Evolutionary conservation across 2,888 invertebrate genomes (phyloP).

Genomic region (Mamestra brassicae): DNA sequence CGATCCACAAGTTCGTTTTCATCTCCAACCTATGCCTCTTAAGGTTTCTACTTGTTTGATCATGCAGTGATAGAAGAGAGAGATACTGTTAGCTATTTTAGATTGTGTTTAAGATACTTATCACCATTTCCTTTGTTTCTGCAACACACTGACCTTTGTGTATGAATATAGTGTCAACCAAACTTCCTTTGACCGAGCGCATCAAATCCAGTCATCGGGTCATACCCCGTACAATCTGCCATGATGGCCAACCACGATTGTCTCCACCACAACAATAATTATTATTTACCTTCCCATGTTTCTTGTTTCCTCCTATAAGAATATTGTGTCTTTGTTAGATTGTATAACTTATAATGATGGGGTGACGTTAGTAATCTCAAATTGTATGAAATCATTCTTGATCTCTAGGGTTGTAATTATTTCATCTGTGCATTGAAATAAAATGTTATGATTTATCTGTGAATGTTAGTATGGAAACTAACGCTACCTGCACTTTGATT

Average conservation of each 20-base stretch:
- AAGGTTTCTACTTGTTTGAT: neutral
- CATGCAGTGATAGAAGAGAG: neutral
- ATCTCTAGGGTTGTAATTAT: neutral
- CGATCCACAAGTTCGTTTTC: neutral
- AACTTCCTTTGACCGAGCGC: neutral
- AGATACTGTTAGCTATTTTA: neutral
- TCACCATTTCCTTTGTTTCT: neutral
- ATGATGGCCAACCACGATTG: conserved; percentile 13
- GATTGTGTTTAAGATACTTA: conserved; percentile 8
- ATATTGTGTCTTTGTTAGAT: neutral
- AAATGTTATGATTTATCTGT: too few relatives aligned
- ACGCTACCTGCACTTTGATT: too few relatives aligned
- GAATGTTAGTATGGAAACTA: too few relatives aligned
- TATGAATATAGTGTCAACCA: conserved; percentile 1
- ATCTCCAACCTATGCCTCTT: neutral
- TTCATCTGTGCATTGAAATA: too few relatives aligned
- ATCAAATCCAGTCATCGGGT: neutral
- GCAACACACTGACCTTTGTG: conserved; percentile 4
- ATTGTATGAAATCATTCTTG: neutral
- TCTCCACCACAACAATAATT: neutral
- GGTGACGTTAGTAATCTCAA: too few relatives aligned
- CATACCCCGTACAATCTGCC: neutral
- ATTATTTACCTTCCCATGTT: conserved; percentile 3
- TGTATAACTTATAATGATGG: neutral
- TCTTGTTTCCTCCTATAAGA: conserved; percentile 2